Conservation (phyloP, 2,113 vertebrate genomes). For the Notothenia rossii region DNA sequence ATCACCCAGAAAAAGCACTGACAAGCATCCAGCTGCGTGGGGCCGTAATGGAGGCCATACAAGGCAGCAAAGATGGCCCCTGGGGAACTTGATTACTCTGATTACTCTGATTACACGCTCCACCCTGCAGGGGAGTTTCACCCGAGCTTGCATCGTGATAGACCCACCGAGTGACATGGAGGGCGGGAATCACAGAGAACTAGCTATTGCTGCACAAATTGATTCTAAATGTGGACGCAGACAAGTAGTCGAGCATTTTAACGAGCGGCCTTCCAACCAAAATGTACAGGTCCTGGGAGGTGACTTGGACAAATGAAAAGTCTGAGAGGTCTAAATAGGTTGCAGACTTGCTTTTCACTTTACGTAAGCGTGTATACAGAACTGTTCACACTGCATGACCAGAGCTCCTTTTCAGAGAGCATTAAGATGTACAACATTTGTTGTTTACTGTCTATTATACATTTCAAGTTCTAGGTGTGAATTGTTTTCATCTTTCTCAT, state of each 20-base stretch:
- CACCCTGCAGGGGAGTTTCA: constrained; percentile 46
- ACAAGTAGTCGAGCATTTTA: not conserved
- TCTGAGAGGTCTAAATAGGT: too few relatives aligned
- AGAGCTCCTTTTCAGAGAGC: too few relatives aligned
- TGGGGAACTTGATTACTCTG: constrained; percentile 53
- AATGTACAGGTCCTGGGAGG: too few relatives aligned
- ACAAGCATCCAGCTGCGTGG: constrained; percentile 48
- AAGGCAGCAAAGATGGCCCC: constrained; percentile 39
- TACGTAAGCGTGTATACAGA: too few relatives aligned
- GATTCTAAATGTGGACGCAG: constrained; percentile 31
- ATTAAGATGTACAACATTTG: too few relatives aligned
- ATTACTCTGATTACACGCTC: constrained; percentile 59
- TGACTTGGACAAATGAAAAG: too few relatives aligned
- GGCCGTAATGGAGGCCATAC: constrained; percentile 28
- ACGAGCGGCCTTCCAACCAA: too few relatives aligned
- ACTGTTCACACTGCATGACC: too few relatives aligned
- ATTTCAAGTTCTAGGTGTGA: too few relatives aligned
- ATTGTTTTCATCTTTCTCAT: too few relatives aligned
- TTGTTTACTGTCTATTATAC: too few relatives aligned
- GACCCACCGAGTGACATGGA: constrained; percentile 19
- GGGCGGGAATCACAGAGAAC: constrained; percentile 12
- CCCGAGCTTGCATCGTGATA: not conserved
- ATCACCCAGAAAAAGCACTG: constrained; percentile 11
- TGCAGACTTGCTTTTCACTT: too few relatives aligned
- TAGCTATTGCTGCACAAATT: constrained; percentile 31